A percentile compares a stretch with the other conserved stretches of the same genome.
Conservation (phyloP, 2,113 vertebrate species). For the Perognathus longimembris region DNA sequence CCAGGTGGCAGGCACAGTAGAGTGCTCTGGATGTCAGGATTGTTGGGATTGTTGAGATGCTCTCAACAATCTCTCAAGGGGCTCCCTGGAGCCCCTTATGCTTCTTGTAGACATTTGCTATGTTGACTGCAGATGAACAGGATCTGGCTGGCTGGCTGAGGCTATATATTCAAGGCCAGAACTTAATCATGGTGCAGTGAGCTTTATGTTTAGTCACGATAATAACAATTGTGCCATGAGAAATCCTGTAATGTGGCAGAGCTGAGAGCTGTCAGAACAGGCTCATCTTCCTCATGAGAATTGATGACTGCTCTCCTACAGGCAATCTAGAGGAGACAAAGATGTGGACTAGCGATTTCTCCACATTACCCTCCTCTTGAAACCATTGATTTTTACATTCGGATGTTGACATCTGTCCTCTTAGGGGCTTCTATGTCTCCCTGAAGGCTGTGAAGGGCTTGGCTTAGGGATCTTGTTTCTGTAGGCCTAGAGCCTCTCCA, state of each 20-base stretch:
- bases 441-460: not conserved
- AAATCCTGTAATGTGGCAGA: not conserved
- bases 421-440: not conserved
- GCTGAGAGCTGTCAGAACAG: not conserved
- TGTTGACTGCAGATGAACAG: too few species aligned
- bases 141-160: too few species aligned
- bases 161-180: not conserved
- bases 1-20: not conserved
- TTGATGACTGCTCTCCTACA: not conserved
- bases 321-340: not conserved
- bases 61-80: too few species aligned
- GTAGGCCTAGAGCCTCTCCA: not conserved
- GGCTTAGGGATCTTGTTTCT: not conserved
- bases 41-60: not conserved
- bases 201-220: not conserved
- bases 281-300: not conserved
- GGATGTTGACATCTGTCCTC: not conserved
- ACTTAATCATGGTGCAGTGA: not conserved
- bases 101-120: not conserved
- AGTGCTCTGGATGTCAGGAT: not conserved
- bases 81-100: not conserved
- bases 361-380: fast-evolving
- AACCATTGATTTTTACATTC: not conserved
- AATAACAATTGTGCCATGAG: not conserved
- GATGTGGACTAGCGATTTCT: not conserved